phyloP scores from a whole-genome alignment of 1,140 invertebrate species.

The Temnothorax curvispinosus region DNA sequence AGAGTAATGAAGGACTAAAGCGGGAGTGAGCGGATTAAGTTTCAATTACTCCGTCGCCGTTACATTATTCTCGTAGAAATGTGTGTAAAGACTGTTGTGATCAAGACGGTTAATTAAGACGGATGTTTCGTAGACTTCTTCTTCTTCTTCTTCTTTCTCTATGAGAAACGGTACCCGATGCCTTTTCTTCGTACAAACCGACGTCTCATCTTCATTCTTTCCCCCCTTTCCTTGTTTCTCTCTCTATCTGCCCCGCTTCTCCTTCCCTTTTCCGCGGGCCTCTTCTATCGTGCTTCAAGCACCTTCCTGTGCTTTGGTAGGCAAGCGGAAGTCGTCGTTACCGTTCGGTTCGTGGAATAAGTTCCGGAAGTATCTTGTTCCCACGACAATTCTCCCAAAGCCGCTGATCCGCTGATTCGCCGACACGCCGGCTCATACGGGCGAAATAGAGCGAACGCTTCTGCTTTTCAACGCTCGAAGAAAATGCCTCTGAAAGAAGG shows the following conservation, averaged over 20 bases:
- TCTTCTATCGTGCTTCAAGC: conserved; percentile 54
- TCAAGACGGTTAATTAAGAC: conserved; percentile 59
- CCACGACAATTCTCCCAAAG: conserved; percentile 72
- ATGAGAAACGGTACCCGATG: conserved; percentile 26
- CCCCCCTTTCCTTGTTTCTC: conserved; percentile 14
- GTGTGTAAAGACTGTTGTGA: conserved; percentile 39
- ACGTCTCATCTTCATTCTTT: conserved; percentile 58
- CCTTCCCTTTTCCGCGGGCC: not conserved
- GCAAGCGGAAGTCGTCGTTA: conserved; percentile 77
- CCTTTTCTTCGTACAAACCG: conserved; percentile 67
- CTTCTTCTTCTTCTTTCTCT: not conserved
- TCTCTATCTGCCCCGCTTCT: not conserved
- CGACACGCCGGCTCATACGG: conserved; percentile 26
- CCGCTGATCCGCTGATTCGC: conserved; percentile 20
- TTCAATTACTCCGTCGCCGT: conserved; percentile 25
- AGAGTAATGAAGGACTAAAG: not conserved
- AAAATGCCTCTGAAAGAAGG: not conserved
- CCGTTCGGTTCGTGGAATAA: conserved; percentile 75
- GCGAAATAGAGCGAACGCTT: conserved; percentile 20
- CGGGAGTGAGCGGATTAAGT: not conserved
- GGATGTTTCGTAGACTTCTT: conserved; percentile 45
- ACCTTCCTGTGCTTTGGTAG: conserved; percentile 64
- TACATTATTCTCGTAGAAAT: conserved; percentile 48
- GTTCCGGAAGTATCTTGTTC: conserved; percentile 76
- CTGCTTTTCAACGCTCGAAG: conserved; percentile 19